Evolutionary conservation across 1,140 invertebrate species (phyloP), one percentile per base, ranked within the genome.

Genomic region (Eriosoma lanigerum): DNA sequence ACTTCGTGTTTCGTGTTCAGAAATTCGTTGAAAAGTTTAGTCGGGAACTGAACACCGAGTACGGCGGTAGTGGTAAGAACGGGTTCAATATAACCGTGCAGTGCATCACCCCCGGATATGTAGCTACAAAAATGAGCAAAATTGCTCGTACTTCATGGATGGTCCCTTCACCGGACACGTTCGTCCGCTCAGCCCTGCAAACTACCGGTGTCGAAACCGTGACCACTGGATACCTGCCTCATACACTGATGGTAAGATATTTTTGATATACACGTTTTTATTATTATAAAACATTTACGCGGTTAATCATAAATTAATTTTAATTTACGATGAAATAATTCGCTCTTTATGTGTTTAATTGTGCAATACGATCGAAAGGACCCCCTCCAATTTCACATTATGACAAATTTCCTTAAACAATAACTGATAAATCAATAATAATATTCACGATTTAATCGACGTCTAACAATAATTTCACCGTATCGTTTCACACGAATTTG

Each of bases 81-180:
- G 89, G 89, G 10, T 88, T 90, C 80, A 95, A 95, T 4, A 91
- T 98, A 3, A 91, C 91, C 19, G 88, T 96, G 5, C 94, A 98
- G 87, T 93, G 93, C 84, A 87, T 98, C 1, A 85, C 92, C 62
- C 96, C 96, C 0, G 95, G 93, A 26, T 95, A 93, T 83, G 96
- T 98, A 0, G 93, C 94, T 6, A 96, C 96, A 0, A 97, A 97
- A 83, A 95, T 98, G 95, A 93, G 93, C 24, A 93, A 93, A 84
- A 93, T 97, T 80, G 90, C 90, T 50, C 91, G 89, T 82, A 87
- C 93, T n/a, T 91, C 91, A 3, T 89, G 93, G 85, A 91, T 94
- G 87, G 92, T 92, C 17, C 96, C 96, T 0, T 90, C 90, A 0
- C 91, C 96, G 0, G 88, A 90, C 3, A 89, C 87, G 17, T 98